phyloP scores from a whole-genome alignment of 2,888 invertebrate species.

The Pemphredon lugubris region DNA sequence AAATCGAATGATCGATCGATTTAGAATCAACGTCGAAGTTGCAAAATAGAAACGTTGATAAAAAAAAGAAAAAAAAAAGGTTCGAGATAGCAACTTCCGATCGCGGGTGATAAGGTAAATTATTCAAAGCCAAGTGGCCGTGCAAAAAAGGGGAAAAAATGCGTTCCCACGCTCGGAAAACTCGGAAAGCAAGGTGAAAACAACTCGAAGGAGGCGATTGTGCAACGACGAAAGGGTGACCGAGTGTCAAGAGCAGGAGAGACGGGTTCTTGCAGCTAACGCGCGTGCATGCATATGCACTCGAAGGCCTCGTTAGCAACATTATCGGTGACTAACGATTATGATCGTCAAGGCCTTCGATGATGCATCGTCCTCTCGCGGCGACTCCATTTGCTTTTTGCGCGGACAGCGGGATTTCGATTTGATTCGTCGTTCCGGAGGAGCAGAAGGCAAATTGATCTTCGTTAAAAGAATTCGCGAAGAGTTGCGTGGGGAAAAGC shows the following conservation, averaged over 20 bases:
- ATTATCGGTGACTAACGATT: conserved; percentile 72
- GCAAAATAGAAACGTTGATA: no score
- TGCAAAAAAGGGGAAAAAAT: not conserved
- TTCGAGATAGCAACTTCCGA: not conserved
- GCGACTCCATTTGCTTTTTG: not conserved
- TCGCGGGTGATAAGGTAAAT: not conserved
- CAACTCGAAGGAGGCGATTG: conserved; percentile 52
- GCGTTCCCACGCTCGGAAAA: conserved; percentile 35
- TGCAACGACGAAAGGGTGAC: conserved; percentile 61
- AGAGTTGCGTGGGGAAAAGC: no score
- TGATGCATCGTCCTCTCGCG: conserved; percentile 26
- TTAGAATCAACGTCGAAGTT: no score
- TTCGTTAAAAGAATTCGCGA: no score
- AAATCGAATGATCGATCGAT: no score
- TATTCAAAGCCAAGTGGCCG: not conserved
- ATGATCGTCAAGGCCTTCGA: conserved; percentile 66
- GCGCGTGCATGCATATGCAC: conserved; percentile 42
- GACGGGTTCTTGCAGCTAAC: conserved; percentile 10
- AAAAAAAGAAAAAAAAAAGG: not conserved
- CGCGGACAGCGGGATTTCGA: not conserved
- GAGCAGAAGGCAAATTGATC: no score
- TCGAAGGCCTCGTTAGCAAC: conserved; percentile 68
- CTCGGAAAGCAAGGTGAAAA: conserved; percentile 21
- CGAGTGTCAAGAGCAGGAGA: conserved; percentile 69
- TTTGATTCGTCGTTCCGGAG: not conserved